Evolutionary conservation across 1,140 invertebrate genomes (phyloP).

Genomic region (Pantala flavescens): DNA sequence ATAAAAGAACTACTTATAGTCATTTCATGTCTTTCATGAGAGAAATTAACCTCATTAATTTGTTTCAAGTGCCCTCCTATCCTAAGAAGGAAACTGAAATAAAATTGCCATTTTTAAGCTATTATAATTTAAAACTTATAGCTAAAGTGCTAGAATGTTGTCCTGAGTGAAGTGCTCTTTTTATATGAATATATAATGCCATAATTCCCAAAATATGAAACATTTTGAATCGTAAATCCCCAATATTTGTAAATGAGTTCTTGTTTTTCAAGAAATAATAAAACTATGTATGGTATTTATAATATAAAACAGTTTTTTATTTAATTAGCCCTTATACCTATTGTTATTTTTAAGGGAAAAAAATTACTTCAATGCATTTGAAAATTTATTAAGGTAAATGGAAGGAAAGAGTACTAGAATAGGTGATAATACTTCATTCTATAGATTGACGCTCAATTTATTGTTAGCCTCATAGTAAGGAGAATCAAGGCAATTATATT

Average conservation of each 20-base stretch:
- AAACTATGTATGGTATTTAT: constrained; percentile 10
- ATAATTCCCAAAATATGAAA: constrained; percentile 5
- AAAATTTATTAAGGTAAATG: too few species aligned
- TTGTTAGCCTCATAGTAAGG: too few species aligned
- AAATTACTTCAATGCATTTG: too few species aligned
- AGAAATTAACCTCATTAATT: constrained; percentile 1
- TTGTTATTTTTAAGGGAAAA: too few species aligned
- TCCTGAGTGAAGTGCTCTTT: constrained; percentile 9
- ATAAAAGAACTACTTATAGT: not conserved
- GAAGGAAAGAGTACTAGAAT: too few species aligned
- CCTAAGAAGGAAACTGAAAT: not conserved
- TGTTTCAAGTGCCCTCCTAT: constrained; percentile 4
- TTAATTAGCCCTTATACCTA: too few species aligned
- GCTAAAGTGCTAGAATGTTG: constrained; percentile 5
- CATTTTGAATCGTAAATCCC: constrained; percentile 8
- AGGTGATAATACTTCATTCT: too few species aligned
- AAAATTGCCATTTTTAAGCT: constrained; percentile 3
- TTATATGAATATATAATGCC: constrained; percentile 11
- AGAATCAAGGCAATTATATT: too few species aligned
- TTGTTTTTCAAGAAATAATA: constrained; percentile 11
- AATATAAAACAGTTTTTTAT: not conserved
- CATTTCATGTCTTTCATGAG: constrained; percentile 9
- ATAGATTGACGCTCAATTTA: too few species aligned
- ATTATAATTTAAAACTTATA: constrained; percentile 9
- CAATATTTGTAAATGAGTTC: constrained; percentile 3